Percentiles rank a stretch among this genome's conserved stretches.
These are phyloP conservation scores for Petaurus breviceps DNA, from an alignment of 2,113 vertebrate species.

Conservation along the genomic window DNA sequence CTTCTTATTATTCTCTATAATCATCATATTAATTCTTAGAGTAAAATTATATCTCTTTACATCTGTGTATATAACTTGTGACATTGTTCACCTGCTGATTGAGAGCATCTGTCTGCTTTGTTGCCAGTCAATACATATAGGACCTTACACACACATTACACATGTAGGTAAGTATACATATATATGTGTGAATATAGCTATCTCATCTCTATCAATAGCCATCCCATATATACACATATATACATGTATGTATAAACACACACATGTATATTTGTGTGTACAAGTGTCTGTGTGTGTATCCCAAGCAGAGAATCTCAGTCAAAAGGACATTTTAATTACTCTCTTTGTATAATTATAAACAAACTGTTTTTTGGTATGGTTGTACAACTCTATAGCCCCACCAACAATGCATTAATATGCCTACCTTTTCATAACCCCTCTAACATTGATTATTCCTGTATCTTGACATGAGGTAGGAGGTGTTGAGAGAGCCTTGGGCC, in stretches of 20 bases:
- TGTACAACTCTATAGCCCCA: background rate
- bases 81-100: background rate
- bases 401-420: background rate
- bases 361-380: background rate
- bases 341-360: background rate
- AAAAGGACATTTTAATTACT: background rate
- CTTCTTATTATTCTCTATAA: background rate
- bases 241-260: too few species aligned
- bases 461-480: too few species aligned
- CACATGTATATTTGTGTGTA: background rate
- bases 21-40: background rate
- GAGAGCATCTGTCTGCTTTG: background rate
- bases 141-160: background rate
- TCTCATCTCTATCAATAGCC: background rate
- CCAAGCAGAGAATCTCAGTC: background rate
- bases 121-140: background rate
- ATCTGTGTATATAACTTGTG: background rate
- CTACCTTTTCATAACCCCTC: background rate
- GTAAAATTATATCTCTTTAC: background rate
- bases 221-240: background rate
- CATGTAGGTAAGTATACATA: background rate
- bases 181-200: background rate
- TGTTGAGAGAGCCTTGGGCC: too few species aligned
- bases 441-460: background rate
- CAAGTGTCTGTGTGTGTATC: too few species aligned